phyloP scores from a whole-genome alignment of 2,797 vertebrate genomes.

The Girardinus metallicus region DNA sequence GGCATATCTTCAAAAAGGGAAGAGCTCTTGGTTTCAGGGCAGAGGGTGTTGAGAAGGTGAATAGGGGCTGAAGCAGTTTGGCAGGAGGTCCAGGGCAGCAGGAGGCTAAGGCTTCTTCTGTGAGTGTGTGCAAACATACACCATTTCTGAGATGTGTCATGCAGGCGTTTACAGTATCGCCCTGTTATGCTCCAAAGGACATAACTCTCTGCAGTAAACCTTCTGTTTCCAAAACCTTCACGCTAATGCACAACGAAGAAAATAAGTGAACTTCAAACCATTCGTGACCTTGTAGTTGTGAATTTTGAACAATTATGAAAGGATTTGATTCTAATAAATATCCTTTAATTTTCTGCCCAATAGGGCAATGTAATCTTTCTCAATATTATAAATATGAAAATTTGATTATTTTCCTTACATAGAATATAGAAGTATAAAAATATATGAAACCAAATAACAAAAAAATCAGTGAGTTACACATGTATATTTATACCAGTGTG shows the following conservation, averaged over 20 bases:
- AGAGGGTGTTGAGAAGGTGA: constrained; percentile 45
- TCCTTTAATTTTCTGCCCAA: constrained; percentile 33
- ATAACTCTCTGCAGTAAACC: constrained; percentile 42
- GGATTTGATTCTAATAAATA: constrained; percentile 47
- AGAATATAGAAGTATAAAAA: constrained; percentile 78
- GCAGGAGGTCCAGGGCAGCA: constrained; percentile 67
- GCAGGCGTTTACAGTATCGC: constrained; percentile 63
- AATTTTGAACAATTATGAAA: constrained; percentile 50
- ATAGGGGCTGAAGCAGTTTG: constrained; percentile 58
- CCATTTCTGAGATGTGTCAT: constrained; percentile 67
- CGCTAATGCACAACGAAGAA: constrained; percentile 21
- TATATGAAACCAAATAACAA: constrained; percentile 61
- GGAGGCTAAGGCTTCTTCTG: constrained; percentile 81
- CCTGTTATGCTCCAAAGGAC: constrained; percentile 43
- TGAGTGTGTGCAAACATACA: constrained; percentile 81
- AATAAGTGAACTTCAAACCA: constrained; percentile 35
- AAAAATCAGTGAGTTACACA: constrained; percentile 72
- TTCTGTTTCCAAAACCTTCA: constrained; percentile 40
- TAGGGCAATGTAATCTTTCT: constrained; percentile 42
- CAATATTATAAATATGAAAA: constrained; percentile 70
- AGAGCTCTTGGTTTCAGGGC: constrained; percentile 62
- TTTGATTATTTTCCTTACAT: constrained; percentile 44
- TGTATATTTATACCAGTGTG: constrained; percentile 53
- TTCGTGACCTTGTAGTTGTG: constrained; percentile 24
- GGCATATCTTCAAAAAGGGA: constrained; percentile 57